These are phyloP conservation scores for Lepidocolaptes lacrymiger DNA, from an alignment of 2,797 vertebrate genomes.

Conservation along the genomic window DNA sequence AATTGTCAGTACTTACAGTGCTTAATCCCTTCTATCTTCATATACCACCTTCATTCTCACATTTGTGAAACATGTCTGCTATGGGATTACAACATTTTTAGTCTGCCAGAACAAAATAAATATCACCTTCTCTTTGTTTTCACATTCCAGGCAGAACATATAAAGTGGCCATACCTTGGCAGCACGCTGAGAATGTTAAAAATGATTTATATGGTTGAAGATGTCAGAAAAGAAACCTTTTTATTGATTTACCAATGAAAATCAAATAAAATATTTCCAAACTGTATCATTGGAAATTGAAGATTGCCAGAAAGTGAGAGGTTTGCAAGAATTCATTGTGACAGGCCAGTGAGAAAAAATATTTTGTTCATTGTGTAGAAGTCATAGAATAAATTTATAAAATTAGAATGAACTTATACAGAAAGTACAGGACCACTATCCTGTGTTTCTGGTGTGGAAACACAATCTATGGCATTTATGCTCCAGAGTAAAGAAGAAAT, in stretches of 20 bases:
- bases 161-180: not conserved
- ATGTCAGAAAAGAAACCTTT: not conserved
- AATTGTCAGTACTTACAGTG: not conserved
- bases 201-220: fast-evolving
- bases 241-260: not conserved
- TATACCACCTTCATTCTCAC: not conserved
- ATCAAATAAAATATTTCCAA: not conserved
- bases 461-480: not conserved
- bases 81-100: not conserved
- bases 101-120: not conserved
- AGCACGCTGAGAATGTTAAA: not conserved
- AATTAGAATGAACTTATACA: not conserved
- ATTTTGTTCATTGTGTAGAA: not conserved
- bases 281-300: not conserved
- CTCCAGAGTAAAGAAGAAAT: not conserved
- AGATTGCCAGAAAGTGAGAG: not conserved
- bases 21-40: not conserved
- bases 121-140: not conserved
- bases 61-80: not conserved
- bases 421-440: not conserved
- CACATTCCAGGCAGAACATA: not conserved
- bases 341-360: not conserved
- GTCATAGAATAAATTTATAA: not conserved
- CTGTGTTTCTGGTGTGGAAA: not conserved
- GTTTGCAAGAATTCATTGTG: not conserved